Base-by-base conservation (phyloP, 1,140 invertebrate species). In the Drosophila tani region DNA sequence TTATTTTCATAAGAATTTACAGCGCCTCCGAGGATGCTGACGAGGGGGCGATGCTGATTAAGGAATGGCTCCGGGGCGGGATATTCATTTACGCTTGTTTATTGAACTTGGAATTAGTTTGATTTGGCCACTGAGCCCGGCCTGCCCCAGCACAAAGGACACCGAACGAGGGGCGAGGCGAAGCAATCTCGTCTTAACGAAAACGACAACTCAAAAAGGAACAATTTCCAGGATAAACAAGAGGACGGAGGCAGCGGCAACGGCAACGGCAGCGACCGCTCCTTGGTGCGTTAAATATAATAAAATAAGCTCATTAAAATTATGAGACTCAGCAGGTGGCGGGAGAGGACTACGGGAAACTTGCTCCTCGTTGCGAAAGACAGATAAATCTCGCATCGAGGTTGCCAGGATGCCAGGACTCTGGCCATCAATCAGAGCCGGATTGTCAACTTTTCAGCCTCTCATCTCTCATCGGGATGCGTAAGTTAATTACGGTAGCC, bases 101-200 rank as follows among this genome's bases (percentile, higher is more conserved):
- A 91, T 90, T 85, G 85, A 90, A 90, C 85, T 90, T 90, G 74
- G 87, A 90, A 90, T 90, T 91, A 91, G 86, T 91, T 90, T 90
- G 87, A 91, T 90, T 88, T 91, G 57, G 60, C 55, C 80, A 47
- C 58, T 40, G 56, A 51, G 38, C 41, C 45, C 17, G 32, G 5
- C 9, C 6, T n/a, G 19, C 19, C 9, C 27, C 29, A 7, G 3
- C 15, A 12, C 43, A 74, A 29, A 59, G 53, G 53, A 56, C 53
- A n/a, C 19, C 53, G 35, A 49, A 29, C 32, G 55, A 62, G 40
- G 63, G 63, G 27, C 68, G 55, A 21, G 47, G 15, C 35, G 40
- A 51, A 47, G 49, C 51, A 71, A 59, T 73, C 53, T 50, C 55
- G 9, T 21, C 35, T 55, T 56, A 56, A n/a, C 53, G 35, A 40